Evolutionary conservation across 2,113 vertebrate genomes (phyloP), one percentile per base, ranked within the genome.

Genomic region (Tyto alba): DNA sequence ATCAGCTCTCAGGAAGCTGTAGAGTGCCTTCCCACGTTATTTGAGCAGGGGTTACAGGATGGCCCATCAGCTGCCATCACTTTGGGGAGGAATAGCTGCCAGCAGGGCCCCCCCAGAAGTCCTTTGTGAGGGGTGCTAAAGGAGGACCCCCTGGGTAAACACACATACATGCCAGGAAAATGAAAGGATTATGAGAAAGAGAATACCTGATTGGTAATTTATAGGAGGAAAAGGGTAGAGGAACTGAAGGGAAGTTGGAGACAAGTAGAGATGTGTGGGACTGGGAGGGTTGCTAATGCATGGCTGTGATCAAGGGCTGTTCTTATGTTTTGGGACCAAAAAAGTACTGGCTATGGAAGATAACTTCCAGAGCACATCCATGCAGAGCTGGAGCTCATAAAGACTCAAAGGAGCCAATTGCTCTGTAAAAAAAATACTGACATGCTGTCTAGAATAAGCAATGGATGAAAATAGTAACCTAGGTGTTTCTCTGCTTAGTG

Each of bases 1-100:
- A 74, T 47, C 26, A 36, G 23, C 68, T 48, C 18, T 52, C 14
- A 4, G 7, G 50, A 56, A 86, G 50, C 41, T 64, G 47, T 15
- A 41, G 30, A 22, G 19, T 40, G 32, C n/a, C 11, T 82, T 81
- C 38, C 30, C 56, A 29, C 16, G 19, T 27, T 8, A 34, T 62
- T 56, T 45, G n/a, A 40, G 34, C 12, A 63, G 50, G 29, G 15
- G 34, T 36, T 74, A 74, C 80, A 85, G 56, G 25, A 20, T 21
- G 23, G 25, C 30, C 16, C 27, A 73, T 26, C 2, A 11, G 6
- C 16, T 32, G 26, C 8, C 0, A 0, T 16, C 21, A 17, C 27
- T 88, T 57, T 21, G 22, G 22, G 55, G 21, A 80, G 21, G 45
- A 80, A n/a, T 0, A 0, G 34, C 38, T 84, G 16, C 41, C 38